Evolutionary conservation across 2,797 vertebrate species (phyloP).

Genomic region (Rallus crepitans): DNA sequence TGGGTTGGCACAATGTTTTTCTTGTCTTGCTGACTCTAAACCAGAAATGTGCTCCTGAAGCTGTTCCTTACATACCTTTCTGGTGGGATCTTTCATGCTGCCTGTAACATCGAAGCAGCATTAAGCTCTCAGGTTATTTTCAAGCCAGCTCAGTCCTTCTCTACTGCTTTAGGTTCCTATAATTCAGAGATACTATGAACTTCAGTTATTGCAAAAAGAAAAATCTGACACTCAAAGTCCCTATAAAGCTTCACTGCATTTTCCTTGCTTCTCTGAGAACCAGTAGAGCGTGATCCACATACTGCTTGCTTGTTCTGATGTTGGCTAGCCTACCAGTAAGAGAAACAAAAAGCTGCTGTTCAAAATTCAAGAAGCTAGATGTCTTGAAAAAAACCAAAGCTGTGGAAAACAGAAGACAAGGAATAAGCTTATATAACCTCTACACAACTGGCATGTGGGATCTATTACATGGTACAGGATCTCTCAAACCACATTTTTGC

Average conservation of each 20-base stretch:
- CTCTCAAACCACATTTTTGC: neutral
- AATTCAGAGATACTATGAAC: neutral
- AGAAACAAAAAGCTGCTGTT: neutral
- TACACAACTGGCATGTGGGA: neutral
- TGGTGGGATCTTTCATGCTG: neutral
- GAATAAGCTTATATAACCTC: neutral
- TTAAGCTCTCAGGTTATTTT: neutral
- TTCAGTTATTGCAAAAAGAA: neutral
- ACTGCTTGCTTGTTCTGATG: neutral
- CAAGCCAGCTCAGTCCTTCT: neutral
- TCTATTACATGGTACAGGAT: neutral
- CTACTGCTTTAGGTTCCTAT: neutral
- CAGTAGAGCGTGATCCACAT: neutral
- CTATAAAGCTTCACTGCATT: neutral
- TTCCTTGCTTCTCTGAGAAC: conserved; percentile 1
- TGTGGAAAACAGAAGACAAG: neutral
- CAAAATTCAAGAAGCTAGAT: neutral
- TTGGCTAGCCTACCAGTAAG: conserved; percentile 18
- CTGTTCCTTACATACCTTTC: neutral
- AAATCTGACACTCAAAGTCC: neutral
- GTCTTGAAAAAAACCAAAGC: neutral
- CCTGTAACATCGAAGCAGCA: neutral
- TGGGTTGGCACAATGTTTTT: neutral
- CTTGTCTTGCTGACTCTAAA: neutral
- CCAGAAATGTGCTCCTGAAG: neutral